Evolutionary conservation across 2,113 vertebrate species (phyloP), one percentile per base, ranked within the genome.

Genomic region (Chloropsis cyanopogon): DNA sequence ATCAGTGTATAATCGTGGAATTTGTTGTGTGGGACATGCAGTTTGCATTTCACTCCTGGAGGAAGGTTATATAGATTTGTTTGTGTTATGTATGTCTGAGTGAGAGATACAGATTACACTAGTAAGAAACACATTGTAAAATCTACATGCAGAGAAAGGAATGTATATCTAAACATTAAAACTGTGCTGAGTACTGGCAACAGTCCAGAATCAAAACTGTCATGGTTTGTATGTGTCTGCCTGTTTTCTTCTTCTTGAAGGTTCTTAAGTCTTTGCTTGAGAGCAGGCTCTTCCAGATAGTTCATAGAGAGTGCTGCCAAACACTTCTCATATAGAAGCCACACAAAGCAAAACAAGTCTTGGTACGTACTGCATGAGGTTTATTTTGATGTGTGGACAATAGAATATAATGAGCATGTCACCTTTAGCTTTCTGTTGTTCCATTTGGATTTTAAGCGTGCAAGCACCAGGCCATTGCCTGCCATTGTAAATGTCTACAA

Each of bases 31-130:
- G 88, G 57, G 86, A 96, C 93, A 53, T 63, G 50, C 61, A 80
- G 61, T 92, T 96, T 96, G 60, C 84, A 86, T 96, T 95, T 92
- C 39, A 75, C 77, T 94, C 57, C 35, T 81, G 60, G 78, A 42
- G 52, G 81, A 73, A 92, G 35, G 42, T 64, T 94, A 29, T 39
- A 56, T 85, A 47, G 9, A 9, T 82, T 88, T 93, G 75, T 91
- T 94, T 96, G 21, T 86, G 60, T 87, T 84, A 52, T 61, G 19
- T 77, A 52, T 65, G 42, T 83, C 52, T 63, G 92, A 95, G 42
- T 50, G 61, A 81, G 81, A 76, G 21, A 31, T 29, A 68, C 3
- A 14, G 41, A 68, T 88, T 52, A n/a, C 7, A 12, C 53, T 70
- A 73, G 72, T 68, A 50, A 91, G 61, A 60, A 61, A 46, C 20